phyloP scores from a whole-genome alignment of 2,113 vertebrate genomes.

The Psilopsiagon aymara region DNA sequence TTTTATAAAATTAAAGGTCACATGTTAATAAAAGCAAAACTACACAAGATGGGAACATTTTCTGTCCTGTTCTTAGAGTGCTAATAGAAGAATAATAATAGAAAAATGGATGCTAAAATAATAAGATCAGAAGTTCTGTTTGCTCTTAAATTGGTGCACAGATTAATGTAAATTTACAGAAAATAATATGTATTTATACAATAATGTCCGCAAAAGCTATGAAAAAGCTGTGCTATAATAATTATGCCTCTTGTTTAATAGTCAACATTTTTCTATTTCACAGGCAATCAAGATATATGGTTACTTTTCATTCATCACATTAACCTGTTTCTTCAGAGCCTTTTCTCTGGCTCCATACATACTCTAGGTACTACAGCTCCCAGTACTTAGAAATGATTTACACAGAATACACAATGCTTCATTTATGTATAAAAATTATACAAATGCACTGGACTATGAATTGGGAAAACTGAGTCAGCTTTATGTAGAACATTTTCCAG shows the following conservation, averaged over 20 bases:
- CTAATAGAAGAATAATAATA: neutral
- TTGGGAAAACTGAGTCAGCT: slow-evolving; percentile 40
- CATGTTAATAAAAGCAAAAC: neutral
- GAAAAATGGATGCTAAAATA: neutral
- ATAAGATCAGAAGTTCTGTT: neutral
- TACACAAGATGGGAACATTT: neutral
- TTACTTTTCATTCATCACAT: neutral
- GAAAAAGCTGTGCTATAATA: neutral
- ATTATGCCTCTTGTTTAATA: neutral
- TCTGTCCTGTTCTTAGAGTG: neutral
- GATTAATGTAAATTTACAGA: neutral
- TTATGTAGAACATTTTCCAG: slow-evolving; percentile 42
- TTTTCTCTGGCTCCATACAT: slow-evolving; percentile 20
- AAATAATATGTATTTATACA: neutral
- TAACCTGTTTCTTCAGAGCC: neutral
- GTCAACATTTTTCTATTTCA: neutral
- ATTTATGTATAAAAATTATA: slow-evolving; percentile 49
- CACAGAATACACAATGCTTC: slow-evolving; percentile 50
- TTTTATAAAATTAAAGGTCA: neutral
- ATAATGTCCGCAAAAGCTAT: neutral
- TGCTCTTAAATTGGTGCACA: neutral
- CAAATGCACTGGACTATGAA: slow-evolving; percentile 43
- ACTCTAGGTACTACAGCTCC: slow-evolving; percentile 30
- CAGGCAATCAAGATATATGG: neutral
- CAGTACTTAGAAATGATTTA: slow-evolving; percentile 35